Evolutionary conservation across 2,797 vertebrate species (phyloP).

Genomic region (Anabas testudineus): DNA sequence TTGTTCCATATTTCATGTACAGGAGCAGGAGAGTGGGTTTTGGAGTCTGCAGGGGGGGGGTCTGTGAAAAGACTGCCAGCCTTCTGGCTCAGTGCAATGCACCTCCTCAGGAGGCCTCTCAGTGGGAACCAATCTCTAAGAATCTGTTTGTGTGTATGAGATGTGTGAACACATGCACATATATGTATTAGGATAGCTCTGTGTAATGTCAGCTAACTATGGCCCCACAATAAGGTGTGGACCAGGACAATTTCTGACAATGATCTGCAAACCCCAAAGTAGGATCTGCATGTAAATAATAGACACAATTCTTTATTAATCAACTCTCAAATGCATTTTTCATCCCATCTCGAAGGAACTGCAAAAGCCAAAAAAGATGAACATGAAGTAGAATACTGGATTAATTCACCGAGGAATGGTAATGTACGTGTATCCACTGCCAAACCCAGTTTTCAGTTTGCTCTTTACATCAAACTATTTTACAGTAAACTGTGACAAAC

Average conservation of each 20-base stretch:
- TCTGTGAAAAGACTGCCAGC: conserved; percentile 38
- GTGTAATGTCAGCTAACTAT: background rate
- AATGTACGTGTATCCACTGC: conserved; percentile 33
- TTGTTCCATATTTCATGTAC: conserved; percentile 83
- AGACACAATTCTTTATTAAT: conserved; percentile 32
- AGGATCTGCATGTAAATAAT: conserved; percentile 43
- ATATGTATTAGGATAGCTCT: background rate
- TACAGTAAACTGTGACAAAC: conserved; percentile 27
- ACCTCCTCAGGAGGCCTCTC: conserved; percentile 47
- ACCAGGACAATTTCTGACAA: background rate
- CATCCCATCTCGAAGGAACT: conserved; percentile 42
- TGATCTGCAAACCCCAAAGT: conserved; percentile 12
- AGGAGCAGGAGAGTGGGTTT: conserved; percentile 58
- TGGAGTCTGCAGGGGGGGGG: conserved; percentile 45
- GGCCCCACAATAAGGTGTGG: background rate
- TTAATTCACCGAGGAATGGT: conserved; percentile 28
- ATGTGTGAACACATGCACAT: background rate
- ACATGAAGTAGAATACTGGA: conserved; percentile 59
- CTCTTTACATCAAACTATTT: conserved; percentile 32
- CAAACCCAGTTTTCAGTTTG: conserved; percentile 36
- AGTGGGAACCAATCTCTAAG: conserved; percentile 4
- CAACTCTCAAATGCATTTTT: conserved; percentile 50
- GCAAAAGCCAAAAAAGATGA: conserved; percentile 35
- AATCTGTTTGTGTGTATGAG: conserved; percentile 11
- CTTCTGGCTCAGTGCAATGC: conserved; percentile 41